Base-by-base conservation (phyloP, 1,140 invertebrate species). In the Drosophila lini region DNA sequence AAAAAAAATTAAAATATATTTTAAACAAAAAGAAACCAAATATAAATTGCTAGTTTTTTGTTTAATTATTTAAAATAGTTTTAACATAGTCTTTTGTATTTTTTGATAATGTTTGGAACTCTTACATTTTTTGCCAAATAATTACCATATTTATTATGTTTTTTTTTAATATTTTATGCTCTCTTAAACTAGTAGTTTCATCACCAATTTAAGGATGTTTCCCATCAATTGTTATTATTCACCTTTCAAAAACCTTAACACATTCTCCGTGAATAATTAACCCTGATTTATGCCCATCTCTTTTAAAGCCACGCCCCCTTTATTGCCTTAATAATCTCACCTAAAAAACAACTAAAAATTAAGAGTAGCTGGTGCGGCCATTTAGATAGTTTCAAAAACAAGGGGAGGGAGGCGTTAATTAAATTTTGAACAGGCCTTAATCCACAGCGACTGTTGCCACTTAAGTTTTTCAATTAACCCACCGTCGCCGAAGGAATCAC, bases 401-500 rank as follows among this genome's bases (percentile, higher is more conserved):
- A 7, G 15, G 19, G 13, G 8, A n/a, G 40, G n/a, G 31, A 80
- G 70, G 85, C 81, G 70, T 90, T 90, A 90, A 89, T 90, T 85
- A 90, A 90, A 89, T 89, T 90, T 89, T 90, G 59, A 90, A 90
- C 82, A 90, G 75, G 81, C 64, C 68, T 36, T 89, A 90, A 89
- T 90, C 81, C 85, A 59, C 13, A 78, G 75, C 84, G 85, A 84
- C 85, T 89, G 84, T 70, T 89, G 85, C 64, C 84, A 89, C 84
- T 89, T 89, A 89, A 89, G 86, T 85, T 90, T 89, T 85, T 84
- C 84, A 89, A 89, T 89, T 89, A 89, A 85, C 83, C 80, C 70
- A 15, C 42, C 28, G 47, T 31, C 5, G 47, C 25, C 3, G 6
- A 11, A 25, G 32, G 38, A 61, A 15, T 38, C 61, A 64, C 61